Evolutionary conservation across 2,797 vertebrate species (phyloP).

Genomic region (Rhabdomys pumilio): DNA sequence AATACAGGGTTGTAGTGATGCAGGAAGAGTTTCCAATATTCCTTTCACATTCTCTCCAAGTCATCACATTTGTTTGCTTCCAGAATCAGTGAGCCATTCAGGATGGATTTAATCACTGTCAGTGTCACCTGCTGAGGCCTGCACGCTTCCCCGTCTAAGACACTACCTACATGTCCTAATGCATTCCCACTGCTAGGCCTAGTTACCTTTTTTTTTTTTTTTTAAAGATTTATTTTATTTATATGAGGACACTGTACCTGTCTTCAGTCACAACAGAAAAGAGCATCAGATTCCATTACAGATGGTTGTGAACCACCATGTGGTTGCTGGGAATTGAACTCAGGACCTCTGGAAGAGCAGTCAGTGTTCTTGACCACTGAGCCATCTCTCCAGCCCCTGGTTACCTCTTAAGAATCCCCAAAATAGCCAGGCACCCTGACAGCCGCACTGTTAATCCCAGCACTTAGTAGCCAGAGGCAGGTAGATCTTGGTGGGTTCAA

Average conservation of each 20-base stretch:
- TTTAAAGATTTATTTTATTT: too few relatives aligned
- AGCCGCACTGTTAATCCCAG: neutral
- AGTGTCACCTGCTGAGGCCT: neutral
- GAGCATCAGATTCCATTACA: too few relatives aligned
- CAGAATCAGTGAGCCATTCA: conserved; percentile 24
- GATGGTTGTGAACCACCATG: too few relatives aligned
- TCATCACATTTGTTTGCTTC: conserved; percentile 45
- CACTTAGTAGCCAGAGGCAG: neutral
- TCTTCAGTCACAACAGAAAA: too few relatives aligned
- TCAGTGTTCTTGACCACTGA: too few relatives aligned
- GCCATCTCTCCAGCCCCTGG: neutral
- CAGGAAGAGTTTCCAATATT: conserved; percentile 5
- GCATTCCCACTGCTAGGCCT: neutral
- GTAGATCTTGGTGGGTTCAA: neutral
- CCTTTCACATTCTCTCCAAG: conserved; percentile 52
- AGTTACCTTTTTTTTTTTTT: neutral
- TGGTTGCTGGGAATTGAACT: too few relatives aligned
- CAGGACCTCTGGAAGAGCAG: too few relatives aligned
- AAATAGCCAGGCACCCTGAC: neutral
- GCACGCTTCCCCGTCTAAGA: neutral
- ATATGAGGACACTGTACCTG: too few relatives aligned
- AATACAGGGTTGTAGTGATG: conserved; percentile 24
- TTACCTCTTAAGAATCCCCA: neutral
- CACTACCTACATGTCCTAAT: neutral
- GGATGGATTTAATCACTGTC: neutral